Base-by-base conservation (phyloP, 30 jellyfish, hydroid and myxozoan genomes). In the Chironex yamaguchii region DNA sequence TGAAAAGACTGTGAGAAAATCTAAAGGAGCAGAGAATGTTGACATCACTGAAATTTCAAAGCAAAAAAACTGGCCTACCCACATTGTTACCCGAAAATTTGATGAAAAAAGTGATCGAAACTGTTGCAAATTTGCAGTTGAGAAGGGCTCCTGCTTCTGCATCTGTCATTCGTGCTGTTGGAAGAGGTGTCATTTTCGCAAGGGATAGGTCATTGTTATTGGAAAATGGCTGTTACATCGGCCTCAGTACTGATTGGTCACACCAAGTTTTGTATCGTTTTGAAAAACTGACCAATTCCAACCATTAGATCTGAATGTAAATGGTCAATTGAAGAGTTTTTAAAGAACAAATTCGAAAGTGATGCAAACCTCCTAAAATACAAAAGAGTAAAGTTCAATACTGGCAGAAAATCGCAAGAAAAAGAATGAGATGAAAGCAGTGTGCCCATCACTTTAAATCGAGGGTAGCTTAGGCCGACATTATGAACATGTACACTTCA, bases 141-240 rank as follows among this genome's bases (percentile, higher is more conserved):
- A 83, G 65, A 67, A 88, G 80, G 67, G 88, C 93, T 22, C 88
- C 93, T 20, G 89, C 69, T 9, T 34, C 89, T 52, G 67, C 89
- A 67, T 66, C 81, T 34, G 93, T 83, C 29, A 34, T 83, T 49
- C 52, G 65, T 31, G 81, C 80, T 13, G 85, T 80, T 36, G 86
- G 84, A 29, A 80, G 33, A 62, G 91, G 85, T 4, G 58, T 80
- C 50, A 35, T 82, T 29, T 35, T 82, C 25, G 94, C 90, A 0
- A 84, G 71, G 17, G 94, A 70, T 71, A 20, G 91, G 17, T 1
- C 72, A 21, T 9, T 70, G 54, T 75, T 78, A 3, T 12, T 28
- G 35, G 90, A 78, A 33, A 52, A 78, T 78, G 82, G 83, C 14
- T 79, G 90, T 3, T 33, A 78, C 53, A 66, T 66, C 58, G 58